Conservation (phyloP, 2,888 invertebrate species). For the Drosophila mercatorum region DNA sequence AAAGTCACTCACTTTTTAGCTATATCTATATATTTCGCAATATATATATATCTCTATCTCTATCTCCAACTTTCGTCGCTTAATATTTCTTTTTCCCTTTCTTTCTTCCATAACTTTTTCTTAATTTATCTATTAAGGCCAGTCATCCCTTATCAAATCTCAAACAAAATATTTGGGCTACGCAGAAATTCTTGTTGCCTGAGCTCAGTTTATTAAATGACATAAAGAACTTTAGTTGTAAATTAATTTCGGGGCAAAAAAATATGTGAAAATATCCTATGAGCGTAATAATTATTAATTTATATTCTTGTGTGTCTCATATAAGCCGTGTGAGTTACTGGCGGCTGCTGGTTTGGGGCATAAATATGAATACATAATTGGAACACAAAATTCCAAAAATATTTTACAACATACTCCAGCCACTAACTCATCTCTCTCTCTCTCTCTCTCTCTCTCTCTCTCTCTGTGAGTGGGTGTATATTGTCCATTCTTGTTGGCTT, state of each 20-base stretch:
- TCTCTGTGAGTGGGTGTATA: neutral
- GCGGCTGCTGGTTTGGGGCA: slow-evolving; percentile 16
- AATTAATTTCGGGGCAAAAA: slow-evolving; percentile 43
- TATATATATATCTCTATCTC: too few species aligned
- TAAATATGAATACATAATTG: slow-evolving; percentile 77
- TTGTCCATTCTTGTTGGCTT: slow-evolving; percentile 25
- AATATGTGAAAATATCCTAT: slow-evolving; percentile 55
- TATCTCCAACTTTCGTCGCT: too few species aligned
- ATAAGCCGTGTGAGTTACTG: slow-evolving; percentile 39
- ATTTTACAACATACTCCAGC: slow-evolving; percentile 60
- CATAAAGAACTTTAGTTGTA: slow-evolving; percentile 24
- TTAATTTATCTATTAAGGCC: too few species aligned
- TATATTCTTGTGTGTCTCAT: slow-evolving; percentile 47
- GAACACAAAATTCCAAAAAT: slow-evolving; percentile 80
- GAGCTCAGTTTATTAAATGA: slow-evolving; percentile 39
- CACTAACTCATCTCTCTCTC: neutral
- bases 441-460: neutral
- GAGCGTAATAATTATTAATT: slow-evolving; percentile 70
- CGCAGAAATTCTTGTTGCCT: neutral
- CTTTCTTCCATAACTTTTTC: neutral
- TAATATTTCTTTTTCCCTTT: too few species aligned
- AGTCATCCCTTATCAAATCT: neutral
- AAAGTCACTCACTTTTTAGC: too few species aligned
- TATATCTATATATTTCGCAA: too few species aligned
- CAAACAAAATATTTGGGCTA: neutral